Conservation (phyloP, 2,888 invertebrate genomes). For the Thyatira batis region DNA sequence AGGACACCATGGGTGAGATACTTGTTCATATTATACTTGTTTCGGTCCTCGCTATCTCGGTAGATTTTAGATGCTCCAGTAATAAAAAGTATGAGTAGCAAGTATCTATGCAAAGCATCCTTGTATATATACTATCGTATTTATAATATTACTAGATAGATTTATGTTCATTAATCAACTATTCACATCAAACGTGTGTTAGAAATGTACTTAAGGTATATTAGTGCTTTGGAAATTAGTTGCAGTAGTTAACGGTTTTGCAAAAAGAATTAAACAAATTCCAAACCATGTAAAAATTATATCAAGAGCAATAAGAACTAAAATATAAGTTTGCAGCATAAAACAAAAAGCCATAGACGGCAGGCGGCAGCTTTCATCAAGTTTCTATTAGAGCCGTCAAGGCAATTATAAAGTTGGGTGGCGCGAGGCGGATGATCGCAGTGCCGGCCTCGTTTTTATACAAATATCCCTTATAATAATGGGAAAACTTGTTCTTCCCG, state of each 20-base stretch:
- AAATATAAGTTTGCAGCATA: conserved; percentile 64
- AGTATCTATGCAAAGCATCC: too few species aligned
- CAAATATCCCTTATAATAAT: conserved; percentile 75
- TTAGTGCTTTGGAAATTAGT: too few species aligned
- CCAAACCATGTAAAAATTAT: conserved; percentile 27
- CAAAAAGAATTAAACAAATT: not conserved
- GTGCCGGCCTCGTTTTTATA: conserved; percentile 63
- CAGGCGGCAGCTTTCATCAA: conserved; percentile 74
- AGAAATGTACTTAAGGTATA: too few species aligned
- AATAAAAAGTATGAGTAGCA: too few species aligned
- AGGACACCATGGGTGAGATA: conserved; percentile 74
- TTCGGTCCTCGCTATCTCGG: conserved; percentile 5
- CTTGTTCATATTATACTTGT: not conserved
- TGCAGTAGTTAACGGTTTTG: too few species aligned
- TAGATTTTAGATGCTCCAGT: not conserved
- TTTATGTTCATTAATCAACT: too few species aligned
- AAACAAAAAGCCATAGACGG: conserved; percentile 64
- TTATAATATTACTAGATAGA: too few species aligned
- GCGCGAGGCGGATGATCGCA: conserved; percentile 54
- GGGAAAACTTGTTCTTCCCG: conserved; percentile 72
- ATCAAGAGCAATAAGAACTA: conserved; percentile 52
- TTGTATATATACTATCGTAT: too few species aligned
- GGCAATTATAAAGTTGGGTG: conserved; percentile 77
- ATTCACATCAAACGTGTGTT: too few species aligned
- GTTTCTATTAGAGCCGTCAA: conserved; percentile 77